Base-by-base conservation (phyloP, 30 jellyfish, hydroid and myxozoan genomes). In the Phacellophora camtschatica region DNA sequence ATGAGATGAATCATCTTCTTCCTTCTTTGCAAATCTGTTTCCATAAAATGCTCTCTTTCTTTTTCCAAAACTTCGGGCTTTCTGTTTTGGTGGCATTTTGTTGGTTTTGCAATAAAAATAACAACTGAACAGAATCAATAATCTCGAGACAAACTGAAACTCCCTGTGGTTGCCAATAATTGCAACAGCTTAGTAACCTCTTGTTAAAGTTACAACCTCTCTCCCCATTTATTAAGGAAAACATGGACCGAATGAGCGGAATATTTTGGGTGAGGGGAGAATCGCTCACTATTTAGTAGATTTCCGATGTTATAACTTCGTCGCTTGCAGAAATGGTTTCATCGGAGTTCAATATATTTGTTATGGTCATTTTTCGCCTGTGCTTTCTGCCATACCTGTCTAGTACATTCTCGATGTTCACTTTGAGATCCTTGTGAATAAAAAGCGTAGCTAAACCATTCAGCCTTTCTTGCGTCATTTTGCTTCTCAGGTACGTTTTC, bases 391-490 rank as follows among this genome's bases (percentile, higher is more conserved):
- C 45, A 71, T 22, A 71, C 28, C 4, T 42, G 56, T 71, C 56
- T 8, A 71, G 23, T 19, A 39, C 55, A 3, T 30, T 20, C n/a
- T 71, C 75, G 25, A 25, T 36, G n/a, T 43, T n/a, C 7, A 53
- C 35, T n/a, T 73, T 43, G 0, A 39, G 31, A 27, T 51, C 86
- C 25, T 50, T 73, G 42, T 73, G 86, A 32, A 56, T 49, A 39
- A 24, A 73, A 36, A 73, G 36, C 10, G 77, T 9, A 8, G 86
- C 62, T 22, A 73, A 34, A 33, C 62, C 86, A 33, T 49, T 73
- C 34, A 49, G 28, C 34, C 86, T 30, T 8, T 4, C 57, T 50
- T 73, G 75, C 25, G 86, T 49, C 86, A 73, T 73, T 54, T 74
- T 73, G 32, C 75, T 73, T 18, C 86, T 30, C 20, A 56, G 33